phyloP scores from a whole-genome alignment of 1,140 invertebrate genomes.

The Atta cephalotes region DNA sequence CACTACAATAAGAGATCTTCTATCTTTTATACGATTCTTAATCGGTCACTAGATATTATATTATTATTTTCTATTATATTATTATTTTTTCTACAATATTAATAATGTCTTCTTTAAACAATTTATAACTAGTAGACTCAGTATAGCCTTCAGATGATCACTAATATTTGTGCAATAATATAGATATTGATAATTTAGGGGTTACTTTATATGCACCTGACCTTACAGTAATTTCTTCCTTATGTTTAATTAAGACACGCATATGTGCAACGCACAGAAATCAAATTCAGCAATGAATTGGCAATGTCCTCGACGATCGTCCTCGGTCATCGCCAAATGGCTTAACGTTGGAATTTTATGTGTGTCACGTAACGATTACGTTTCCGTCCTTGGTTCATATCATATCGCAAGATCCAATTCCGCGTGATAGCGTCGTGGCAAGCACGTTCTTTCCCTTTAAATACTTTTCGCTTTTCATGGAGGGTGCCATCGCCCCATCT shows the following conservation, averaged over 20 bases:
- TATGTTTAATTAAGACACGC: background rate
- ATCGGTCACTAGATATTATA: too few relatives aligned
- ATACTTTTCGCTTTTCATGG: background rate
- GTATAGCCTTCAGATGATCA: too few relatives aligned
- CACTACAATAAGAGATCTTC: background rate
- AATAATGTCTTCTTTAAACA: too few relatives aligned
- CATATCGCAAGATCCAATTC: slow-evolving; percentile 54
- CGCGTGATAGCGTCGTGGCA: slow-evolving; percentile 21
- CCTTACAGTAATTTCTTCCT: background rate
- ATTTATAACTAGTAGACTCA: too few relatives aligned
- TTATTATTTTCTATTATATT: too few relatives aligned
- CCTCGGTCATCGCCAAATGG: background rate
- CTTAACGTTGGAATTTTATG: slow-evolving; percentile 32
- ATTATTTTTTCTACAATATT: too few relatives aligned
- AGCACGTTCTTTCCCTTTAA: background rate
- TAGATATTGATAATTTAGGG: too few relatives aligned
- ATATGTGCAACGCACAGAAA: background rate
- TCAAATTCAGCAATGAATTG: background rate
- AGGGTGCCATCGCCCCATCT: background rate
- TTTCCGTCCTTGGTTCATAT: background rate
- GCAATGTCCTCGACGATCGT: background rate
- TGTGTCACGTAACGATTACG: slow-evolving; percentile 18
- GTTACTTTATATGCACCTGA: too few relatives aligned
- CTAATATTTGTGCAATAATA: too few relatives aligned
- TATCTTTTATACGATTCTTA: background rate